These are phyloP conservation scores for Beaufortia kweichowensis DNA, from an alignment of 2,113 vertebrate species.

Conservation along the genomic window DNA sequence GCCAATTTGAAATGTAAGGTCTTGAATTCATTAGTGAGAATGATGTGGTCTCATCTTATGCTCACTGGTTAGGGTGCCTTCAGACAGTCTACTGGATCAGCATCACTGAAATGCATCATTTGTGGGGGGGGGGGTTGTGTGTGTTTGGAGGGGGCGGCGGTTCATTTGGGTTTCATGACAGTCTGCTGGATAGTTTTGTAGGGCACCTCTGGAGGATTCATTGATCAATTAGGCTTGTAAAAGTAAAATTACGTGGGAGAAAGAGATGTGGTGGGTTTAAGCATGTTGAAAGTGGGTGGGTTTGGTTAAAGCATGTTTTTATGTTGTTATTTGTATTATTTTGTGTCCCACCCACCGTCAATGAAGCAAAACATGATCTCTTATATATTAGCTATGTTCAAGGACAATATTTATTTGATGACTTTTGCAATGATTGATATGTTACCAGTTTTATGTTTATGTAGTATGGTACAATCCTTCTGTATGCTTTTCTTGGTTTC, in stretches of 20 bases:
- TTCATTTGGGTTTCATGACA: conserved; percentile 48
- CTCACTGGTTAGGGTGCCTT: conserved; percentile 43
- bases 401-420: too few species aligned
- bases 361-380: not conserved
- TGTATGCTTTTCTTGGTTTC: not conserved
- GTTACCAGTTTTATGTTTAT: too few species aligned
- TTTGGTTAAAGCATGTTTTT: not conserved
- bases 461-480: too few species aligned
- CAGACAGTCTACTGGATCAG: conserved; percentile 16
- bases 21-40: conserved; percentile 19
- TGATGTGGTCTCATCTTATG: conserved; percentile 9
- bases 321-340: not conserved
- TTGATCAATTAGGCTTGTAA: conserved; percentile 48
- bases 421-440: too few species aligned
- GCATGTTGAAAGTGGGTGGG: not conserved
- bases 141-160: conserved; percentile 40
- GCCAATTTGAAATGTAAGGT: conserved; percentile 46
- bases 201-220: conserved; percentile 53
- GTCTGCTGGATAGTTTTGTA: conserved; percentile 38
- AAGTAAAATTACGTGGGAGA: conserved; percentile 11
- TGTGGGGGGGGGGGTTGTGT: conserved; percentile 20
- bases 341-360: not conserved
- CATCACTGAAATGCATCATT: conserved; percentile 36
- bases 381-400: too few species aligned
- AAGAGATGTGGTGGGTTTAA: conserved; percentile 14